Base-by-base conservation (phyloP, 2,888 invertebrate species). In the Eumacrocentrus americanus region DNA sequence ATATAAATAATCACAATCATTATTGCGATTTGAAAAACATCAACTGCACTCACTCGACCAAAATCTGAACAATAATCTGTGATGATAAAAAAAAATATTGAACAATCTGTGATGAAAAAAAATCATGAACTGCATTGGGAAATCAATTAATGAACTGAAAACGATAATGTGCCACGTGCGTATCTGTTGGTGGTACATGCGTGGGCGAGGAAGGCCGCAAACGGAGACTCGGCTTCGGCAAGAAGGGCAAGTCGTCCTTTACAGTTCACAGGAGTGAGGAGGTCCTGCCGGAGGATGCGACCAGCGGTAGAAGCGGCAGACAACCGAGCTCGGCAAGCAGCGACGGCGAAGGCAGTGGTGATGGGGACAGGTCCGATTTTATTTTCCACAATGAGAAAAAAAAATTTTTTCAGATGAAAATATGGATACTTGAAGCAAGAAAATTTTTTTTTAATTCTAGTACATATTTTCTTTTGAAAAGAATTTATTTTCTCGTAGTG, bases 251-350 rank as follows among this genome's bases (percentile, higher is more conserved):
- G 87, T 94, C 92, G 84, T 94, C 95, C 81, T 94, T 95, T 87
- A 95, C 95, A 84, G 94, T 98, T 82, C 96, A 97, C 86, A 91
- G 98, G 84, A 97, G 97, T 83, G 98, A 98, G 86, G 98, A 98
- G 84, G 94, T 98, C 79, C 89, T 91, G 76, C 95, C 95, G 70
- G 91, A 92, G 75, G 94, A 94, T 83, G 74, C 77, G 66, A 68
- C 73, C 60, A 71, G 79, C 65, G 76, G 76, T 58, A 74, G 76
- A 51, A 77, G 85, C 76, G 86, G 86, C 72, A 82, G 84, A 80
- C 92, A 94, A 79, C 91, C 94, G 78, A 94, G 94, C 77, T 94
- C 94, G 76, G 92, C 94, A 77, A 95, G 95, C 82, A 94, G 94
- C 83, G 95, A 95, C 82, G 94, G 94, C 82, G 91, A 91, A 82